Percentiles rank a stretch among this genome's conserved stretches.
phyloP scores from a whole-genome alignment of 1,140 invertebrate species.

The Liolophura sinensis region DNA sequence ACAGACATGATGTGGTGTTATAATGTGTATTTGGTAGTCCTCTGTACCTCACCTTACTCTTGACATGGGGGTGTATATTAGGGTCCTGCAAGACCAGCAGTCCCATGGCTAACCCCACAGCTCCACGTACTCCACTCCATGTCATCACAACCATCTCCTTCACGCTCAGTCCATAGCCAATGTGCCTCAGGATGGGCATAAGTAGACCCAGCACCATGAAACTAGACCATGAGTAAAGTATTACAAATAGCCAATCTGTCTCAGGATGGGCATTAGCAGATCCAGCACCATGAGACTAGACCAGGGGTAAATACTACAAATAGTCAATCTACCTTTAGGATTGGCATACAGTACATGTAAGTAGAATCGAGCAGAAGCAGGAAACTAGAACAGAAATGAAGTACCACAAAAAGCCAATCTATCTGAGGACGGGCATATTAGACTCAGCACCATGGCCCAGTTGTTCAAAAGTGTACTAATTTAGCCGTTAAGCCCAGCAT shows the following conservation, averaged over 20 bases:
- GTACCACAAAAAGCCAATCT: too few relatives aligned
- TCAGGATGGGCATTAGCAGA: slow-evolving; percentile 56
- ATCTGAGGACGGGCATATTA: too few relatives aligned
- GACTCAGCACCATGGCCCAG: too few relatives aligned
- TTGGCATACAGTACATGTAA: slow-evolving; percentile 41
- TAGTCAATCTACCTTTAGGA: slow-evolving; percentile 58
- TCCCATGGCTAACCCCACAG: slow-evolving; percentile 59
- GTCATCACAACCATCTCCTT: slow-evolving; percentile 55
- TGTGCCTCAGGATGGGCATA: slow-evolving; percentile 53
- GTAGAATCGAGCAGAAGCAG: not conserved
- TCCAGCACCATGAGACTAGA: slow-evolving; percentile 36
- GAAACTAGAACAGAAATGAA: not conserved
- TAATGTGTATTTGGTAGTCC: not conserved
- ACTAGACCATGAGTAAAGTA: too few relatives aligned
- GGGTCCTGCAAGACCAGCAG: slow-evolving; percentile 50
- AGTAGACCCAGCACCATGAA: slow-evolving; percentile 50
- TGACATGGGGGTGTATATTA: too few relatives aligned
- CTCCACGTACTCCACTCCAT: slow-evolving; percentile 62
- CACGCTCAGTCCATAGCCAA: slow-evolving; percentile 60
- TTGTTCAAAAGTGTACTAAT: too few relatives aligned
- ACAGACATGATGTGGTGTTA: too few relatives aligned
- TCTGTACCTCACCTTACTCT: not conserved
- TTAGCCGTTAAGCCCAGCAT: too few relatives aligned
- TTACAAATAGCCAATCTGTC: slow-evolving; percentile 57
- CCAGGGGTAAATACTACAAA: slow-evolving; percentile 2